A percentile compares a stretch with the other conserved stretches of the same genome.
phyloP scores from a whole-genome alignment of 2,113 vertebrate species.

The Colistium nudipinnis region DNA sequence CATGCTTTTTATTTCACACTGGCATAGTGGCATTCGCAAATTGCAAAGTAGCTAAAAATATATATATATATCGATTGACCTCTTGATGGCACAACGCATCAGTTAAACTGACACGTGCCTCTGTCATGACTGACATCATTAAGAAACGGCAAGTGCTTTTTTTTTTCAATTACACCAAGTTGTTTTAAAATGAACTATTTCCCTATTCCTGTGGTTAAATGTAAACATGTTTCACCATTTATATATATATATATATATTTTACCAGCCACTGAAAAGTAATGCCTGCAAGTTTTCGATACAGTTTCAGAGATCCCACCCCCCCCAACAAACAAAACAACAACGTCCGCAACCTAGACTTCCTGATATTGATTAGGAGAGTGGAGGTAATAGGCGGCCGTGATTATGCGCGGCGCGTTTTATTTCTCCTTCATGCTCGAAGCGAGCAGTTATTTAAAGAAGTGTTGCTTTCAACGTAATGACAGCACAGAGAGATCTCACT shows the following conservation, averaged over 20 bases:
- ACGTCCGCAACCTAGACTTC: neutral
- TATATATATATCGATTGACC: no score
- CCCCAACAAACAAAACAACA: constrained; percentile 8
- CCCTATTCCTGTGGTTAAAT: no score
- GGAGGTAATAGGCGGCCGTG: constrained; percentile 16
- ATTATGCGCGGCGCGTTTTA: constrained; percentile 6
- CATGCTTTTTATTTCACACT: no score
- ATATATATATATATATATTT: no score
- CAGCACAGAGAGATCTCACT: constrained; percentile 48
- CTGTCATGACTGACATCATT: no score
- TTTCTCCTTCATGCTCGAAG: constrained; percentile 24
- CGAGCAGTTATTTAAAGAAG: constrained; percentile 57
- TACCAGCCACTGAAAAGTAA: neutral
- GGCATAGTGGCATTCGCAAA: no score
- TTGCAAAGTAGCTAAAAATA: no score
- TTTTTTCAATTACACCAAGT: no score
- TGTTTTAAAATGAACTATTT: no score
- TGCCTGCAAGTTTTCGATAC: neutral
- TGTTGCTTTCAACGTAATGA: constrained; percentile 51
- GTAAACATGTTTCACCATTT: neutral
- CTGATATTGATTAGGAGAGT: neutral
- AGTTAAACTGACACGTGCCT: no score
- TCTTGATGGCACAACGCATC: no score
- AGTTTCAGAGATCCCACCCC: neutral
- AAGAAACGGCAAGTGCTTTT: no score